These are phyloP conservation scores for Sminthurides aquaticus DNA, from an alignment of 2,888 invertebrate species.

Conservation along the genomic window DNA sequence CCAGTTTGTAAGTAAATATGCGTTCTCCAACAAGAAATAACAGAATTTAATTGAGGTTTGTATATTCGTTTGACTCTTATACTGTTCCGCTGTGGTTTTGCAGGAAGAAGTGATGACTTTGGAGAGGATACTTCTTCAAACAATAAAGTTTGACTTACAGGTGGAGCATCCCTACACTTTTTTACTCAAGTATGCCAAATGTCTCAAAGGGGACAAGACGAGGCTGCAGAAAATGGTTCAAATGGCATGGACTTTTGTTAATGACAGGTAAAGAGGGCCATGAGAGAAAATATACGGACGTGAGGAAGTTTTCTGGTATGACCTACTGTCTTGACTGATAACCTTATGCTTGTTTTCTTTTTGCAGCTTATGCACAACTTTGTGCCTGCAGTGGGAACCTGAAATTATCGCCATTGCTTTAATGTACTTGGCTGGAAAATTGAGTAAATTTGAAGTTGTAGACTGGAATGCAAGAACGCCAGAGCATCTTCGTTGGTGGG, in stretches of 20 bases:
- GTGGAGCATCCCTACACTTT: slow-evolving; percentile 95
- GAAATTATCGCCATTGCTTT: slow-evolving; percentile 96
- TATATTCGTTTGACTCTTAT: background rate
- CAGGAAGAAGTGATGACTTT: slow-evolving; percentile 80
- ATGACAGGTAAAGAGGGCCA: slow-evolving; percentile 65
- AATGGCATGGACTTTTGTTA: slow-evolving; percentile 99
- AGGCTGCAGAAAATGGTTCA: slow-evolving; percentile 95
- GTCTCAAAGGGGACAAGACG: slow-evolving; percentile 82
- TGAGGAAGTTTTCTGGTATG: background rate
- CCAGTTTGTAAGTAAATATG: slow-evolving; percentile 27
- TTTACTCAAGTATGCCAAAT: slow-evolving; percentile 86
- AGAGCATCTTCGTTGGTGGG: slow-evolving; percentile 90
- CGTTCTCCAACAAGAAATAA: background rate
- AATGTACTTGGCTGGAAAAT: slow-evolving; percentile 91
- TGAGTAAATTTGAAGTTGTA: slow-evolving; percentile 87
- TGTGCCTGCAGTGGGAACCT: slow-evolving; percentile 97
- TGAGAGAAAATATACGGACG: background rate
- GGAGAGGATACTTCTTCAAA: slow-evolving; percentile 90
- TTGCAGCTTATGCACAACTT: slow-evolving; percentile 80
- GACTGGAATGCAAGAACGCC: slow-evolving; percentile 79
- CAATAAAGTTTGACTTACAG: slow-evolving; percentile 96
- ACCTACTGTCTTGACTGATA: background rate
- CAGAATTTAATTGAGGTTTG: background rate
- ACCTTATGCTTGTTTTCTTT: slow-evolving; percentile 5
- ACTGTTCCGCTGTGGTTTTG: slow-evolving; percentile 25